Percentiles rank a stretch among this genome's conserved stretches.
phyloP scores from a whole-genome alignment of 2,888 invertebrate genomes.

The Clitarchus hookeri region DNA sequence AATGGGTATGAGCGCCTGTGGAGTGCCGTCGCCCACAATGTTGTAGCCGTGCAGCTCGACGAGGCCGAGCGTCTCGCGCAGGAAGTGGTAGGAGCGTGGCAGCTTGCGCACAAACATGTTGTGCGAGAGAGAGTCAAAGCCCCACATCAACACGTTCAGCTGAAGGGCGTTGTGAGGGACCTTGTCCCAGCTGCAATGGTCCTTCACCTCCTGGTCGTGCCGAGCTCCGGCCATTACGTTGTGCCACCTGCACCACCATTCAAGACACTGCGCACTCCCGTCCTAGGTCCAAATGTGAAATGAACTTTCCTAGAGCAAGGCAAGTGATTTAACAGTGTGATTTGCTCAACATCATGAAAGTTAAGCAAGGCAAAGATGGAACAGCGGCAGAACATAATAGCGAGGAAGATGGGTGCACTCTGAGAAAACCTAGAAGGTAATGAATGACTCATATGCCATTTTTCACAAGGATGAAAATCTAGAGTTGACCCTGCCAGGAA shows the following conservation, averaged over 20 bases:
- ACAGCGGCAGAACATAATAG: too few species aligned
- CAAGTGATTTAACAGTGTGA: too few species aligned
- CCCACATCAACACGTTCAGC: slow-evolving; percentile 80
- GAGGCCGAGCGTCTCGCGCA: slow-evolving; percentile 65
- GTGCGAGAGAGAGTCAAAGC: slow-evolving; percentile 86
- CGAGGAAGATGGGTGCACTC: too few species aligned
- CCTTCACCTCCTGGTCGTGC: slow-evolving; percentile 55
- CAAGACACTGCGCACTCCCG: too few species aligned
- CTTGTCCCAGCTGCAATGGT: slow-evolving; percentile 57
- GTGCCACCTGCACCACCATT: slow-evolving; percentile 60
- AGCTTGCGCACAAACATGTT: slow-evolving; percentile 80
- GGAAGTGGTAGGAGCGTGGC: slow-evolving; percentile 72
- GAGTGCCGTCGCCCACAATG: slow-evolving; percentile 86
- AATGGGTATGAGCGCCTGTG: slow-evolving; percentile 85
- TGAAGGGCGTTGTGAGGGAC: slow-evolving; percentile 57
- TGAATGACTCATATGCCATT: too few species aligned
- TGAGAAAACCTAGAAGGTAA: too few species aligned
- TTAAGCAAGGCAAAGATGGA: too few species aligned
- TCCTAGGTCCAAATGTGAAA: too few species aligned
- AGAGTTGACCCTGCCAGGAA: too few species aligned
- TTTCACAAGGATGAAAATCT: too few species aligned
- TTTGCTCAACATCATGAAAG: too few species aligned
- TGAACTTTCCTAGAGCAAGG: too few species aligned
- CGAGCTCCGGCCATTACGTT: slow-evolving; percentile 68
- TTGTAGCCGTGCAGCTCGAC: slow-evolving; percentile 76